Percentiles rank a stretch among this genome's conserved stretches.
Conservation (phyloP, 2,113 vertebrate species). For the Oncorhynchus keta region DNA sequence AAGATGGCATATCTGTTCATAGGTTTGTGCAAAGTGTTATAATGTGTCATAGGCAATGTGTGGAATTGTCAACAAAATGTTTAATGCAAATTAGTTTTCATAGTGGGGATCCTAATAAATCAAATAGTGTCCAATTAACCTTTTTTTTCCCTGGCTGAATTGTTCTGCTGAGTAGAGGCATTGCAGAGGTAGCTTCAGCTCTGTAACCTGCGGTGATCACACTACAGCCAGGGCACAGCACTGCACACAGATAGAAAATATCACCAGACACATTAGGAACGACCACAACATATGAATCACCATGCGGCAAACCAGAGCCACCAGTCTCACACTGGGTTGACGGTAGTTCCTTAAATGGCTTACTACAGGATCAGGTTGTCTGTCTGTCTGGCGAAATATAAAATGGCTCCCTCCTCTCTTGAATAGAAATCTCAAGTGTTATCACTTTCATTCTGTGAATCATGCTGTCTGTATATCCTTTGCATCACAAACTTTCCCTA, state of each 20-base stretch:
- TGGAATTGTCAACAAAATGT: not conserved
- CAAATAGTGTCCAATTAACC: not conserved
- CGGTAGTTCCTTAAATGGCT: conserved; percentile 35
- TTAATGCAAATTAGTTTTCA: not conserved
- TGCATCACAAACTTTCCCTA: too few relatives aligned
- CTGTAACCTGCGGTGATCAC: conserved; percentile 7
- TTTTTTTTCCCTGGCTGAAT: not conserved
- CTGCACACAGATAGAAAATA: conserved; percentile 13
- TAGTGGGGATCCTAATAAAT: not conserved
- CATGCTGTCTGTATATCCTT: too few relatives aligned
- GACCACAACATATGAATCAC: conserved; percentile 29
- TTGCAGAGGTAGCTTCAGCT: not conserved
- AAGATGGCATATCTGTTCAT: not conserved
- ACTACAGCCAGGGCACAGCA: not conserved
- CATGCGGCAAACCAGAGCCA: not conserved
- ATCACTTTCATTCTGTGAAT: too few relatives aligned
- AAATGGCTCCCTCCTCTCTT: too few relatives aligned
- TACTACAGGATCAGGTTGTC: too few relatives aligned
- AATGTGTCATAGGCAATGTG: not conserved
- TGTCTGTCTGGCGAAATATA: too few relatives aligned
- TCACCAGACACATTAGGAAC: conserved; percentile 29
- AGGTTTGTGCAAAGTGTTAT: not conserved
- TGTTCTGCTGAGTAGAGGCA: not conserved
- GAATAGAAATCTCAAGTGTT: too few relatives aligned
- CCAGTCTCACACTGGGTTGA: not conserved